Conservation (phyloP, 2,888 invertebrate genomes). For the Drosophila aldrichi region DNA sequence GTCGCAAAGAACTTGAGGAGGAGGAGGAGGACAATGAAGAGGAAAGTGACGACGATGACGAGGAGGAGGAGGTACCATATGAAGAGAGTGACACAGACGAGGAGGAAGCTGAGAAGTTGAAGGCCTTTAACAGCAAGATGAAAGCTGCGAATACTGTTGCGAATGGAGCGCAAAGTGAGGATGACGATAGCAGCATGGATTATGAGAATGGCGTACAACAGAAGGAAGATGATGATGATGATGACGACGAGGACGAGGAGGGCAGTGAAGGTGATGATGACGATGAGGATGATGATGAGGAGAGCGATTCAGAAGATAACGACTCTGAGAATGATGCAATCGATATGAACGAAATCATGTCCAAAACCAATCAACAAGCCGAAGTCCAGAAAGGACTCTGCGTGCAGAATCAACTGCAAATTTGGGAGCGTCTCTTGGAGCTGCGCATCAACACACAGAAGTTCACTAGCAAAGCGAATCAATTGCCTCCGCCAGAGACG, state of each 20-base stretch:
- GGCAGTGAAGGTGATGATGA: conserved; percentile 50
- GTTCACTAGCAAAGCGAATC: conserved; percentile 90
- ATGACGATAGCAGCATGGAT: conserved; percentile 35
- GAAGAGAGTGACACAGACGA: conserved; percentile 66
- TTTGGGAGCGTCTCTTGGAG: conserved; percentile 95
- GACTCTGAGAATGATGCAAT: conserved; percentile 45
- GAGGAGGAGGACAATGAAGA: conserved; percentile 37
- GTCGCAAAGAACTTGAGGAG: conserved; percentile 86
- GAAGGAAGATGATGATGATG: conserved; percentile 40
- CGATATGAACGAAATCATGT: conserved; percentile 57
- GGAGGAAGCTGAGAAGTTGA: conserved; percentile 48
- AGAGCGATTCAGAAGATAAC: conserved; percentile 57
- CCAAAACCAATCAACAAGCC: conserved; percentile 85
- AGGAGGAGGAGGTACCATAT: conserved; percentile 58
- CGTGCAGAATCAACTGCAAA: conserved; percentile 89
- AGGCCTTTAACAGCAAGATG: conserved; percentile 47
- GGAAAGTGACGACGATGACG: conserved; percentile 49
- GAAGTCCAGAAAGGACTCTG: conserved; percentile 88
- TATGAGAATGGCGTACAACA: conserved; percentile 16
- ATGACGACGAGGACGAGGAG: conserved; percentile 54
- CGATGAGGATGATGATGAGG: conserved; percentile 59
- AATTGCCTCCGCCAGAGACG: conserved; percentile 89
- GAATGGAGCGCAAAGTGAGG: conserved; percentile 58
- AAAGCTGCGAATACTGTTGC: conserved; percentile 26
- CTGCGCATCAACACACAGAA: conserved; percentile 95